Base-by-base conservation (phyloP, 2,888 invertebrate species). In the Sarcophaga caerulescens region DNA sequence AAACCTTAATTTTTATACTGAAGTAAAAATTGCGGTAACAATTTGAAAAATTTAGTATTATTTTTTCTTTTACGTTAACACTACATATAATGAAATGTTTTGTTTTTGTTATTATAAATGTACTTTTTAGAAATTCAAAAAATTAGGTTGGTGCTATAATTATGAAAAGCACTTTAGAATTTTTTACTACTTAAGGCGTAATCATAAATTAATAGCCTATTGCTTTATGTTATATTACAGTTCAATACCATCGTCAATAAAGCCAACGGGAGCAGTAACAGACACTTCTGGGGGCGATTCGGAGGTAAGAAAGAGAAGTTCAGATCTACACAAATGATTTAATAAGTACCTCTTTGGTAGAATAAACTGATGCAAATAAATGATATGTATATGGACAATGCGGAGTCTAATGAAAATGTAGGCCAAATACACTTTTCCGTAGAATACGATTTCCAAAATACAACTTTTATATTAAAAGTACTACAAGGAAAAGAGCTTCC, bases 401-500 rank as follows among this genome's bases (percentile, higher is more conserved):
- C 97, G 84, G 98, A 98, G 93, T 97, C 98, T 2, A 97, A 97
- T 25, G 89, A 98, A 94, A 98, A 98, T 94, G 98, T 98, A 89
- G 98, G 98, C 78, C 98, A 98, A 25, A 25, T 25, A 94, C 98
- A 98, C 93, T 98, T 98, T 94, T 97, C 97, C 78, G 94, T 98
- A 93, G 98, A 98, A 93, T 98, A 25, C 93, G 98, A 98, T 94
- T 98, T 25, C 25, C 97, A 97, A 94, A 97, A 97, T 90, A 97
- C 97, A 87, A 98, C 98, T 87, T 95, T 98, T 91, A 97, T 98
- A 25, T 91, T 94, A 98, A 96, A 97, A 94, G 97, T 98, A 92
- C 96, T 98, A 90, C 98, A 98, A 96, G 98, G 97, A 91, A 98
- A 98, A 93, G 98, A 98, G 90, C 94, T 98, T n/a, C 98, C 98